Conservation (phyloP, 2,113 vertebrate species). For the Rhinolophus ferrumequinum region DNA sequence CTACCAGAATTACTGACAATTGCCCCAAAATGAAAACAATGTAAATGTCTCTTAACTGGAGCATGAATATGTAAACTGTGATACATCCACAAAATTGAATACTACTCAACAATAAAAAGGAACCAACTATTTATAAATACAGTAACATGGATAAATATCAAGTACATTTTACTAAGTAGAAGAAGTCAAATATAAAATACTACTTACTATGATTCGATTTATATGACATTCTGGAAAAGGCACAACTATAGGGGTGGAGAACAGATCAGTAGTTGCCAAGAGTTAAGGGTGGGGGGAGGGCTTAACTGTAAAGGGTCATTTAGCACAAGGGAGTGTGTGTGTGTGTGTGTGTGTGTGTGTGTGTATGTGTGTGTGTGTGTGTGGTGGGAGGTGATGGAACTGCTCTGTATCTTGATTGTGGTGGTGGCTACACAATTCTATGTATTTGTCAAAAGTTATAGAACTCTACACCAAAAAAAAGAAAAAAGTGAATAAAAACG, state of each 20-base stretch:
- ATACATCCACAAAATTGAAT: not conserved
- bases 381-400: not conserved
- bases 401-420: not conserved
- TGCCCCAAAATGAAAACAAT: not conserved
- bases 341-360: no score
- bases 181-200: not conserved
- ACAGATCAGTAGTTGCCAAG: not conserved
- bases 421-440: not conserved
- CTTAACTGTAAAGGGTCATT: not conserved
- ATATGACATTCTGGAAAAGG: not conserved
- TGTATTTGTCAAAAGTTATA: not conserved
- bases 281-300: not conserved
- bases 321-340: not conserved
- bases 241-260: not conserved
- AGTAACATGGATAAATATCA: not conserved
- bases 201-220: not conserved
- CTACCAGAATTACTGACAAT: not conserved
- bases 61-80: not conserved
- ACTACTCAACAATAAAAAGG: not conserved
- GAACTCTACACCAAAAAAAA: not conserved
- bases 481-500: not conserved
- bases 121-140: not conserved
- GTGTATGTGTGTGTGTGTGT: no score
- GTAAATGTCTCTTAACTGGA: not conserved
- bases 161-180: not conserved